Evolutionary conservation across 2,797 vertebrate genomes (phyloP), one percentile per base, ranked within the genome.

Genomic region (Bovichtus variegatus): DNA sequence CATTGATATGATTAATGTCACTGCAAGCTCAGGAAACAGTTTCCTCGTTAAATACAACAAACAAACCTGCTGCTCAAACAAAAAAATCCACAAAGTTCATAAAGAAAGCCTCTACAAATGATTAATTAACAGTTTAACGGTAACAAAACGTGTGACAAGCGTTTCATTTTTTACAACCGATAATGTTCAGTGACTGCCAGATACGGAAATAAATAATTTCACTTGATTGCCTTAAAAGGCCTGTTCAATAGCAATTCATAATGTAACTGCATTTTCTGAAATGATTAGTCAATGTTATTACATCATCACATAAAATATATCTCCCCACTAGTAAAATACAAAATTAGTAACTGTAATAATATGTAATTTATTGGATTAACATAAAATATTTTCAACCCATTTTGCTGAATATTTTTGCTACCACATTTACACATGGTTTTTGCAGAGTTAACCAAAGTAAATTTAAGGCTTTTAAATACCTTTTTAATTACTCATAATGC

Each of bases 1-100:
- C 29, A 67, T 2, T 10, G 19, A 44, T n/a, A 6, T 71, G 25
- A 78, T 51, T 63, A 51, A 73, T 53, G 66, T n/a, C n/a, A 71
- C 53, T 43, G 23, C 7, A 53, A 43, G 21, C 47, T 61, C 49
- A 50, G 47, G 19, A 41, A n/a, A 34, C 7, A 1, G 15, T 27
- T 50, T 60, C 4, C 13, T 53, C 21, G 13, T 61, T 60, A 18
- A 67, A 80, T 21, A 50, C 9, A 3, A 34, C 38, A 38, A 4
- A 18, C 21, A 23, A 10, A 51, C 9, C 51, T 55, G 73, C 44
- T 49, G 36, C 46, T 31, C 23, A 53, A 18, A 64, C 38, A 60
- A 12, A 31, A 61, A 41, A 15, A 47, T 57, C 50, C 18, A 55
- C 31, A 57, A 23, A 38, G 46, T 60, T 44, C 19, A 25, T 63